Conservation (phyloP, 2,113 vertebrate genomes). For the Etheostoma spectabile region DNA sequence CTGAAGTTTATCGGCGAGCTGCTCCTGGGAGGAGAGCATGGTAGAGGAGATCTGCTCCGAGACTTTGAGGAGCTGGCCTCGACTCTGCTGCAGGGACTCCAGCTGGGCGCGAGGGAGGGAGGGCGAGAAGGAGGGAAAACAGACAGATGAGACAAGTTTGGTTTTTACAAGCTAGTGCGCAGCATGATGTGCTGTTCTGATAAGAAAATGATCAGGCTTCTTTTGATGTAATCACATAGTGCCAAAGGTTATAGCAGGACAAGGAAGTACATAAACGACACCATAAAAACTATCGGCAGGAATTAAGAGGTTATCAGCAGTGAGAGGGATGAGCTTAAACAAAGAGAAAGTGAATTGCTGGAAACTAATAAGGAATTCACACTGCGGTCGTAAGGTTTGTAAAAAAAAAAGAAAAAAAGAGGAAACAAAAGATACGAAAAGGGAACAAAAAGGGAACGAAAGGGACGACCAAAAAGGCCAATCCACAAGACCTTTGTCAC, state of each 20-base stretch:
- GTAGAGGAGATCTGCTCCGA: conserved; percentile 82
- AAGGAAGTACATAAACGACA: background rate
- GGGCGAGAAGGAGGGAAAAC: background rate
- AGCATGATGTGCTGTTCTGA: background rate
- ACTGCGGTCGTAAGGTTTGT: fast-evolving
- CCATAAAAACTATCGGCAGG: background rate
- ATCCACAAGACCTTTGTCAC: background rate
- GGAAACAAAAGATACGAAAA: conserved; percentile 17
- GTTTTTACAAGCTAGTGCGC: background rate
- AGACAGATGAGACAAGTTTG: background rate
- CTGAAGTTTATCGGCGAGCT: conserved; percentile 83
- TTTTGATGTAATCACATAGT: background rate
- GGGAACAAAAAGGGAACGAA: background rate
- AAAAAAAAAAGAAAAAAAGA: conserved; percentile 19
- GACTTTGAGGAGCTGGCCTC: conserved; percentile 83
- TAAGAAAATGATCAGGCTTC: background rate
- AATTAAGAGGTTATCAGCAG: conserved; percentile 1
- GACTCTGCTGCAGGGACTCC: conserved; percentile 81
- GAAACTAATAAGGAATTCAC: conserved; percentile 15
- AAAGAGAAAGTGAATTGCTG: background rate
- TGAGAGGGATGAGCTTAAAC: background rate
- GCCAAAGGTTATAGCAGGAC: background rate
- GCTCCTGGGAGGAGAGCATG: conserved; percentile 85
- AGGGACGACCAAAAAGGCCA: background rate
- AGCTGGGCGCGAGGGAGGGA: conserved; percentile 61